These are phyloP conservation scores for Brachionus paranguensis DNA, from an alignment of 1,140 invertebrate genomes.

Conservation along the genomic window DNA sequence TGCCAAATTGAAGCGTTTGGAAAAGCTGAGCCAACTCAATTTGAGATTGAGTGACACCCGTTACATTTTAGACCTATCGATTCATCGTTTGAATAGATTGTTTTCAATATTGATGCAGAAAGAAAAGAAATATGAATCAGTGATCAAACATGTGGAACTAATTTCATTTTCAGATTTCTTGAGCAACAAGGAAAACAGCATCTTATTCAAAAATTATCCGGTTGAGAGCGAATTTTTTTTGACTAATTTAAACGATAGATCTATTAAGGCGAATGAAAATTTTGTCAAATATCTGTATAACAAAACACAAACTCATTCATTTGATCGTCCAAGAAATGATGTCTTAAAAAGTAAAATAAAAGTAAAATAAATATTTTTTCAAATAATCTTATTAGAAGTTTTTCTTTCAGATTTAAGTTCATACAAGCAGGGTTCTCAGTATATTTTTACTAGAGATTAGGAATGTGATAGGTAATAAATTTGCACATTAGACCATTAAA, in stretches of 20 bases:
- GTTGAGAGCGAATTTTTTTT: not conserved
- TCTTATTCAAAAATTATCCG: not conserved
- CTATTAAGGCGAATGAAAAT: not conserved
- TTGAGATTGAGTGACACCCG: not conserved
- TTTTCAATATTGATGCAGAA: constrained; percentile 5
- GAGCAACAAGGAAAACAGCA: not conserved
- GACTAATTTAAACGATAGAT: not conserved
- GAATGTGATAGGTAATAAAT: too few relatives aligned
- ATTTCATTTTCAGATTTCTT: constrained; percentile 29
- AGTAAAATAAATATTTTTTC: not conserved
- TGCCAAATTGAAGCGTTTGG: not conserved
- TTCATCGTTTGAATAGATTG: not conserved
- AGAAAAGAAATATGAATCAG: not conserved
- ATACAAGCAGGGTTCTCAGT: not conserved
- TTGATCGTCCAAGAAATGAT: not conserved
- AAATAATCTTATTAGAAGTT: not conserved
- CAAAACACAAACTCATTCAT: not conserved
- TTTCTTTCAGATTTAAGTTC: not conserved
- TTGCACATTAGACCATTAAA: too few relatives aligned
- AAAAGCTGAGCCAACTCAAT: not conserved
- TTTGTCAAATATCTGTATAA: constrained; percentile 26
- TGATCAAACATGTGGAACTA: not conserved
- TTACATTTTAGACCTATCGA: not conserved
- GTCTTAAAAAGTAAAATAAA: constrained; percentile 3
- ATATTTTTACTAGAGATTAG: not conserved